Base-by-base conservation (phyloP, 2,888 invertebrate species). In the Biston betularia region DNA sequence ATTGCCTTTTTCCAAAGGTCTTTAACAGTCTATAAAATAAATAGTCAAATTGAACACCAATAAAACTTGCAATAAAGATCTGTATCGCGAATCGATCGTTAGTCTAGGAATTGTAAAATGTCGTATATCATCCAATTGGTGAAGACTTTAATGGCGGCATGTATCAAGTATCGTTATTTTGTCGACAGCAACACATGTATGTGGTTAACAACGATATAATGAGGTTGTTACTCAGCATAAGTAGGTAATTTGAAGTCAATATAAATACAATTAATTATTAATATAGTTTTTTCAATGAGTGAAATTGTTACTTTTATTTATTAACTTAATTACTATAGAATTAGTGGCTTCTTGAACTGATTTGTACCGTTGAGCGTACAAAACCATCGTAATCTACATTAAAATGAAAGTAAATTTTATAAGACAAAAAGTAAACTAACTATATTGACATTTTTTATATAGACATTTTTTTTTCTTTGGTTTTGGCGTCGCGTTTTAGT, bases 101-200 rank as follows among this genome's bases (percentile, higher is more conserved):
- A 52, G 62, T 63, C 67, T 68, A 68, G 70, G 77, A 83, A 83
- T 83, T 82, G 85, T 83, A 84, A 85, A 81, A 79, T 80, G 80
- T 80, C 89, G 87, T 91, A 83, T 84, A 84, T 92, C 90, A 89
- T 89, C 82, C 89, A 89, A 92, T 91, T 88, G 85, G 79, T 76
- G 65, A 63, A 76, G 72, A 79, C 83, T 86, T 89, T 84, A 86
- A 87, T 81, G 87, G 88, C 88, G 73, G 74, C 75, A 75, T 81
- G 86, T 86, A 89, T 89, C 81, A 81, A 79, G 80, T 79, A 77
- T 82, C 77, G 77, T 81, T 78, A 78, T 79, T 78, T 79, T 76
- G 74, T 78, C 77, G 76, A 71, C 71, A 63, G 68, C 67, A 65
- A 77, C 75, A 70, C 68, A 75, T 75, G 77, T 76, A 76, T 79